phyloP scores from a whole-genome alignment of 2,888 invertebrate species.

The Hirtodrosophila duncani region DNA sequence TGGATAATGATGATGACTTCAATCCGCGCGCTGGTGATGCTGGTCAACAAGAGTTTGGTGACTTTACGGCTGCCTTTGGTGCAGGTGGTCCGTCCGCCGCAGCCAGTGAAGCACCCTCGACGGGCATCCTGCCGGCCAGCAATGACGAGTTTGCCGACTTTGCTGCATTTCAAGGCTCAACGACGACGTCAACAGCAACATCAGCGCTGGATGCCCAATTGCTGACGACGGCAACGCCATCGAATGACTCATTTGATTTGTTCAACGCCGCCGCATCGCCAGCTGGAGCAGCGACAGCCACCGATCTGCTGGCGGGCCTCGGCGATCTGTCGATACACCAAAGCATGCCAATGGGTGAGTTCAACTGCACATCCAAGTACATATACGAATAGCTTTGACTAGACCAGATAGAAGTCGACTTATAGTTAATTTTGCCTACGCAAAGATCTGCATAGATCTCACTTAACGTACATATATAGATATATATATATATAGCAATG shows the following conservation, averaged over 20 bases:
- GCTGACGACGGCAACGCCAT: slow-evolving; percentile 58
- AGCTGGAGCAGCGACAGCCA: slow-evolving; percentile 42
- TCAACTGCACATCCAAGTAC: too few species aligned
- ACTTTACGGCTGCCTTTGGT: slow-evolving; percentile 86
- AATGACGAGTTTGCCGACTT: slow-evolving; percentile 90
- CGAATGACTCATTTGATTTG: slow-evolving; percentile 72
- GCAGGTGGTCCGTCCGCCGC: slow-evolving; percentile 25
- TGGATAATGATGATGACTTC: slow-evolving; percentile 77
- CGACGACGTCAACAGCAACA: slow-evolving; percentile 27
- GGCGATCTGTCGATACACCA: slow-evolving; percentile 78
- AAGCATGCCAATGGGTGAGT: slow-evolving; percentile 77
- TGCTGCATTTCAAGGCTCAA: slow-evolving; percentile 82
- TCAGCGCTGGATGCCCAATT: slow-evolving; percentile 54
- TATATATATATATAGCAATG: too few species aligned
- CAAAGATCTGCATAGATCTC: too few species aligned
- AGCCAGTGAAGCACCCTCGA: slow-evolving; percentile 45
- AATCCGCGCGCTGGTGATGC: slow-evolving; percentile 79
- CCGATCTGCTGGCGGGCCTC: slow-evolving; percentile 80
- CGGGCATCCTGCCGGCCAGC: slow-evolving; percentile 42
- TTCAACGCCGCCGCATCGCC: slow-evolving; percentile 52
- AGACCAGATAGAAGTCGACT: too few species aligned
- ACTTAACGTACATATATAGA: too few species aligned
- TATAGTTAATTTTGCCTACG: too few species aligned
- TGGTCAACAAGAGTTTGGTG: slow-evolving; percentile 83
- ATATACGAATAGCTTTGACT: too few species aligned